Base-by-base conservation (phyloP, 2,113 vertebrate genomes). In the Melanerpes formicivorus region DNA sequence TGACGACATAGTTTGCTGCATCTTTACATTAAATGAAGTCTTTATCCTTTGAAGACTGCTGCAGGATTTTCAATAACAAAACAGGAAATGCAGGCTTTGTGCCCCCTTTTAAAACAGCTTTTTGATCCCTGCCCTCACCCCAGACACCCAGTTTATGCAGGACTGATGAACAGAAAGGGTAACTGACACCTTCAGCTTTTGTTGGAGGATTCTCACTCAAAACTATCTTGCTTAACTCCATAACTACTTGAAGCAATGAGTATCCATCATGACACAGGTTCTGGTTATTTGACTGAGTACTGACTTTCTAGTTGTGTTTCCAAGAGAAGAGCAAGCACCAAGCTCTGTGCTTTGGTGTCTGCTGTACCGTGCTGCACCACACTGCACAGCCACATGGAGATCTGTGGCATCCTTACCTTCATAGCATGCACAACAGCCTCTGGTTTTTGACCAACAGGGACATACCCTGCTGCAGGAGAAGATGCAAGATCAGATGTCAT, bases 351-450 rank as follows among this genome's bases (percentile, higher is more conserved):
- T 10, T 23, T 2, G 7, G 34, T 14, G 34, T 13, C 30, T 46
- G 55, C 6, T 80, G 69, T 52, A 60, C 3, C 19, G 10, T 37
- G 37, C 37, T 37, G 37, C 37, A 37, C 37, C 37, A 9, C 1
- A 7, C 32, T n/a, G 29, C n/a, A 34, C 16, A 8, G 67, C 69
- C 14, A 7, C 7, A 9, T 22, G 34, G 52, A 21, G 30, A 16
- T 19, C 40, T 27, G 66, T 6, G 1, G 37, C 67, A 69, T 11
- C 74, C 92, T 91, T 95, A 99, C 99, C 99, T 99, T 99, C 99
- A 99, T 99, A 26, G 99, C 99, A 1, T 99, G 99, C 7, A 99
- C 99, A 40, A 99, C 99, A 1, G 99, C 99, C 94, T 99, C 99
- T 0, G 99, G 99, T 95, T 99, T 99, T 98, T 99, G 99, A 67